Percentiles rank a stretch among this genome's conserved stretches.
Conservation (phyloP, 2,113 vertebrate species). For the Microtus pennsylvanicus region DNA sequence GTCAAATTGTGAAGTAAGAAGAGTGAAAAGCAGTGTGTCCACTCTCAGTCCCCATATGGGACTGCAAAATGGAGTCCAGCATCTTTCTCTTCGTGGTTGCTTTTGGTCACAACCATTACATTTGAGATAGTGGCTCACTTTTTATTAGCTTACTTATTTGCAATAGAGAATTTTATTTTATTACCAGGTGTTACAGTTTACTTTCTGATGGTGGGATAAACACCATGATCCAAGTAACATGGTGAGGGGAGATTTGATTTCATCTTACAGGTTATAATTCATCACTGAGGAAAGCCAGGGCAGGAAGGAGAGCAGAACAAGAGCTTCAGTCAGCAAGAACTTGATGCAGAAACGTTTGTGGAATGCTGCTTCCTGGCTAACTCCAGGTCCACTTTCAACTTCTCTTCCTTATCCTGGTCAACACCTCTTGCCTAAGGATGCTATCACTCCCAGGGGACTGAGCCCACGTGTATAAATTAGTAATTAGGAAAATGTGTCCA, state of each 20-base stretch:
- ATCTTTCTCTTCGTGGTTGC: background rate
- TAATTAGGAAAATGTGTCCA: background rate
- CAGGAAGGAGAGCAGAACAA: background rate
- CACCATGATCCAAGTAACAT: background rate
- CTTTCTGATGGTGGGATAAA: background rate
- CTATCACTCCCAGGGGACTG: background rate
- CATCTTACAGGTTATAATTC: background rate
- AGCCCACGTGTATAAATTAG: background rate
- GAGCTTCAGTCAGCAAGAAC: background rate
- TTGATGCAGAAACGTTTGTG: background rate
- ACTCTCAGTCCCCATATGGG: background rate
- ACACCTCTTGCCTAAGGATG: background rate
- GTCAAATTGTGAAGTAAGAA: background rate
- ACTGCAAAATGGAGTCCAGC: background rate
- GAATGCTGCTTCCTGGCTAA: background rate
- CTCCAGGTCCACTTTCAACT: background rate
- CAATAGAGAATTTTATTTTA: background rate
- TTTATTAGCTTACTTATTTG: background rate
- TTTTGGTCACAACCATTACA: background rate
- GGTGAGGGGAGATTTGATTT: background rate
- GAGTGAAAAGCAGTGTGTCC: background rate
- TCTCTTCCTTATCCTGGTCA: background rate
- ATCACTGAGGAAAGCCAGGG: background rate
- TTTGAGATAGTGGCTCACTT: background rate
- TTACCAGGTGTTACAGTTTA: background rate